Conservation (phyloP, 92 coral and sea anemone genomes). For the Siderastrea siderea region DNA sequence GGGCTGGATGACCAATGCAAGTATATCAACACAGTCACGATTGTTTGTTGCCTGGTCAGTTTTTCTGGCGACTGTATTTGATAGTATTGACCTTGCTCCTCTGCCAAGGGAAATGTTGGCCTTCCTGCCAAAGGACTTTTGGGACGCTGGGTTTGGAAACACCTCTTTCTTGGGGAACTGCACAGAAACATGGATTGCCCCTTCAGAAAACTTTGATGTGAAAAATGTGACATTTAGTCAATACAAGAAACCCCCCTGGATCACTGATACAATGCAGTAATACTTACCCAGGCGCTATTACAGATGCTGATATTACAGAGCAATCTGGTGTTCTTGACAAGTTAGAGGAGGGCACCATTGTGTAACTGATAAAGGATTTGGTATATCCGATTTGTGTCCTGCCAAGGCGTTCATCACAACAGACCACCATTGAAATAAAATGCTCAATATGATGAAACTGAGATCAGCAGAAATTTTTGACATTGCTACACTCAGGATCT, state of each 20-base stretch:
- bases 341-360: slow-evolving; percentile 20
- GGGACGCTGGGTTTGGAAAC: slow-evolving; percentile 49
- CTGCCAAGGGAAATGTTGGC: slow-evolving; percentile 43
- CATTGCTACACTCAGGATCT: slow-evolving; percentile 29
- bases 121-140: slow-evolving; percentile 35
- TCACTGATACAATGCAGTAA: slow-evolving; percentile 42
- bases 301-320: slow-evolving; percentile 62
- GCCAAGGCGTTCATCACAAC: slow-evolving; percentile 30
- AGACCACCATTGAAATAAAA: slow-evolving; percentile 42
- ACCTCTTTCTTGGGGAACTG: slow-evolving; percentile 38
- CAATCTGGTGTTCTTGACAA: slow-evolving; percentile 54
- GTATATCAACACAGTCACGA: slow-evolving; percentile 39
- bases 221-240: slow-evolving; percentile 62
- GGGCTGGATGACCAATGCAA: slow-evolving; percentile 59
- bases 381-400: slow-evolving; percentile 42
- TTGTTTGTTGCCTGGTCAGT: slow-evolving; percentile 41
- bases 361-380: slow-evolving; percentile 59
- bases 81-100: slow-evolving; percentile 26
- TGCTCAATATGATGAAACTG: slow-evolving; percentile 19
- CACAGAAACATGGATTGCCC: slow-evolving; percentile 30
- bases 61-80: slow-evolving; percentile 32
- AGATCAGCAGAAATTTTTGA: slow-evolving; percentile 41
- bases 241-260: slow-evolving; percentile 53
- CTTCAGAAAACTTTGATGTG: slow-evolving; percentile 63
- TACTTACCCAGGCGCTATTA: slow-evolving; percentile 58